Base-by-base conservation (phyloP, 2,797 vertebrate species). In the Pangasius sanitwongsei region DNA sequence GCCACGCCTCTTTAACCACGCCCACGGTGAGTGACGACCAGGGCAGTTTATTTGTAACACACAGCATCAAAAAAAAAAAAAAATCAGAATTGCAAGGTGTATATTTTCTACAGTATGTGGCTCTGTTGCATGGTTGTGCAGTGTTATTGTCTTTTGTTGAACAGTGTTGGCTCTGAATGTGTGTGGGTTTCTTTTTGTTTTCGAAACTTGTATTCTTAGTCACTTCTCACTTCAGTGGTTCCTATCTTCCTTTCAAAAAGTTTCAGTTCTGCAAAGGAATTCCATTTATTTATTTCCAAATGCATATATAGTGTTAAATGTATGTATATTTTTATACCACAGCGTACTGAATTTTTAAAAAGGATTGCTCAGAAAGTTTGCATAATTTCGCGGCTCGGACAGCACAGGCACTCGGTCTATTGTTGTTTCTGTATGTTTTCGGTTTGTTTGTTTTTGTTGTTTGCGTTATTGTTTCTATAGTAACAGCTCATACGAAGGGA, bases 1-100 rank as follows among this genome's bases (percentile, higher is more conserved):
- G 98, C 95, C 98, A 99, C 93, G 96, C 97, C 93, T 97, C 97
- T 94, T 96, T 98, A 93, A 97, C 97, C 92, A 98, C 97, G 91
- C 98, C 97, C 93, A 96, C 96, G 97, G 97, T 97, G 97, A 97
- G 97, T 97, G 74, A 87, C 12, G 1, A 44, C 75, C 81, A 59
- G 12, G 83, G 20, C 23, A 13, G 50, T 53, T 63, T 25, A 25
- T 15, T 34, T 59, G 6, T 37, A 41, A 41, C 15, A 4, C 37
- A 28, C 23, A 6, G 37, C 57, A 59, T 61, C 8, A 23, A 4
- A 3, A 70, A 37, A 18, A 6, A 31, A 5, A 18, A 41, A 41
- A 41, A 41, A 16, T 37, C 37, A 23, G 37, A 77, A 50, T 12
- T 23, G 3, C 20, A 37, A 16, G n/a, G n/a, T 20, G 20, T 44